A percentile compares a stretch with the other conserved stretches of the same genome.
Conservation (phyloP, 1,140 invertebrate species). For the Ceratoteleas bidentatus region DNA sequence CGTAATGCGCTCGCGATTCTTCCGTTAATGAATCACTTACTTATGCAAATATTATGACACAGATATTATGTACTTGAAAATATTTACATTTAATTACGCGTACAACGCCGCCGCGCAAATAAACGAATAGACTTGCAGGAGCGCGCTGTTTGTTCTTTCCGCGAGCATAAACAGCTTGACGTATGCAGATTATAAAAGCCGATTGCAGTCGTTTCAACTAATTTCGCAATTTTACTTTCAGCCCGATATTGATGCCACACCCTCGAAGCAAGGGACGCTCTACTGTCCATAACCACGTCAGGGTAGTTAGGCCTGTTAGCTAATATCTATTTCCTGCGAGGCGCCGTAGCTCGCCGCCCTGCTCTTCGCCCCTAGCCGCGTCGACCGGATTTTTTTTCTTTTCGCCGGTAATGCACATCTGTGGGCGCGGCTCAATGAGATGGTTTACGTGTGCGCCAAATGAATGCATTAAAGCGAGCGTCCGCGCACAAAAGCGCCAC, state of each 20-base stretch:
- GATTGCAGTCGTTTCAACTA: conserved; percentile 68
- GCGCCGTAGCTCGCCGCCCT: conserved; percentile 70
- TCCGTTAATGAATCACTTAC: conserved; percentile 64
- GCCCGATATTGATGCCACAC: conserved; percentile 70
- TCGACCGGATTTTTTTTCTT: neutral
- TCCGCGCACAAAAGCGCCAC: conserved; percentile 6
- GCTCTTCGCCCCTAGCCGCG: neutral
- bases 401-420: conserved; percentile 59
- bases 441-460: conserved; percentile 54
- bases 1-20: conserved; percentile 51
- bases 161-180: conserved; percentile 55
- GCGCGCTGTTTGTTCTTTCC: conserved; percentile 57
- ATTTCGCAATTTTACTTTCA: conserved; percentile 76
- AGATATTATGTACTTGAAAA: conserved; percentile 64
- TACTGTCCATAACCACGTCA: conserved; percentile 64
- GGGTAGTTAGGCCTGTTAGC: conserved; percentile 67
- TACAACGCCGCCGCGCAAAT: conserved; percentile 49
- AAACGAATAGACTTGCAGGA: conserved; percentile 52
- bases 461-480: conserved; percentile 52
- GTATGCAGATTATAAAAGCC: conserved; percentile 61
- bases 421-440: conserved; percentile 68
- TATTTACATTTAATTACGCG: conserved; percentile 65
- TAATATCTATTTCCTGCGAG: conserved; percentile 79
- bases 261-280: conserved; percentile 53
- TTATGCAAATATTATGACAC: conserved; percentile 62